Percentiles rank a stretch among this genome's conserved stretches.
Evolutionary conservation across 64 coral and sea anemone species (phyloP).

Genomic region (Orbicella faveolata): DNA sequence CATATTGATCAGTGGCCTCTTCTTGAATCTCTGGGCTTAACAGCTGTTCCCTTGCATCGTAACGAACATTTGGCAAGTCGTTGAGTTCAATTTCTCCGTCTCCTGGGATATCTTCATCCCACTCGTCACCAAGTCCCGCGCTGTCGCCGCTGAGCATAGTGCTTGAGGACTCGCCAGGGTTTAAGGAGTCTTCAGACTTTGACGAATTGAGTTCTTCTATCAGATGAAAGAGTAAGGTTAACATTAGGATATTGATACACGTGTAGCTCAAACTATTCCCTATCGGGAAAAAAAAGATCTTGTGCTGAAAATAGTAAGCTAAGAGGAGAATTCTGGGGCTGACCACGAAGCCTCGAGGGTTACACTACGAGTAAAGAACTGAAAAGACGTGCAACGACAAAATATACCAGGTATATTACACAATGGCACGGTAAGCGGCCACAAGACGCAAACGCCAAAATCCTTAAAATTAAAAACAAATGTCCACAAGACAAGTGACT

Average conservation of each 20-base stretch:
- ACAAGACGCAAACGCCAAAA: too few relatives aligned
- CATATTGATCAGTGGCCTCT: conserved; percentile 14
- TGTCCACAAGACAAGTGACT: too few relatives aligned
- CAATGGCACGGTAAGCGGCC: too few relatives aligned
- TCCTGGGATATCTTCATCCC: neutral
- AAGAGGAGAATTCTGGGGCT: neutral
- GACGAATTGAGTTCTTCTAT: conserved; percentile 20
- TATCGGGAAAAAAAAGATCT: too few relatives aligned
- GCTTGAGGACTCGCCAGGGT: conserved; percentile 7
- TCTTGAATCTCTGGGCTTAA: conserved; percentile 34
- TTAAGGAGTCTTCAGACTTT: conserved; percentile 11
- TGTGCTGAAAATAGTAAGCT: too few relatives aligned
- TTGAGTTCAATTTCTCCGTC: conserved; percentile 20
- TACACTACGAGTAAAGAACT: too few relatives aligned
- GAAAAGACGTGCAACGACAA: too few relatives aligned
- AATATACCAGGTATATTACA: too few relatives aligned
- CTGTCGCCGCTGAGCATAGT: conserved; percentile 6
- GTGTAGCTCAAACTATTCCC: too few relatives aligned
- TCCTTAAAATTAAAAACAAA: too few relatives aligned
- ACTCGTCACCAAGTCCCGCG: neutral
- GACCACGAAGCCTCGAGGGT: neutral
- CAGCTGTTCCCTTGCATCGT: conserved; percentile 21
- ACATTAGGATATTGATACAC: neutral
- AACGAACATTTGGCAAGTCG: conserved; percentile 16
- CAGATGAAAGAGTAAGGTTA: neutral